A percentile compares a stretch with the other conserved stretches of the same genome.
Evolutionary conservation across 2,888 invertebrate genomes (phyloP).

Genomic region (Harpagoxenus sublaevis): DNA sequence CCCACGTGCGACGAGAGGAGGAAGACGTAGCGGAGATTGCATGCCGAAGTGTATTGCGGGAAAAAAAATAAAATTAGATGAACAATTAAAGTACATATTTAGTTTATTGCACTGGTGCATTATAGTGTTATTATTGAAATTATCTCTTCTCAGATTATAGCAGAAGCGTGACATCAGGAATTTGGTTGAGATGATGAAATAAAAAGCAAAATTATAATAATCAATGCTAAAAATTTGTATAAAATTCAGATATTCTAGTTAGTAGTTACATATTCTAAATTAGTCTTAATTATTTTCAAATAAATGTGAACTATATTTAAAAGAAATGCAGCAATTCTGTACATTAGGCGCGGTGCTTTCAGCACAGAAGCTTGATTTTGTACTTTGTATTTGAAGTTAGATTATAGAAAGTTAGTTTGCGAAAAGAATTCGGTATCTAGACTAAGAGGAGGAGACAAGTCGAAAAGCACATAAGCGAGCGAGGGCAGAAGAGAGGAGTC

Average conservation of each 20-base stretch:
- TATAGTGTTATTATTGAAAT: neutral
- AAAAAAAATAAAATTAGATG: slow-evolving; percentile 5
- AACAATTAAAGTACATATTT: neutral
- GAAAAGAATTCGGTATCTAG: slow-evolving; percentile 6
- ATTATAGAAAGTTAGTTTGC: neutral
- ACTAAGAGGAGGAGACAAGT: slow-evolving; percentile 23
- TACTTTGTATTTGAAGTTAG: neutral
- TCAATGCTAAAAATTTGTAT: neutral
- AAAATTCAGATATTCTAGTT: neutral
- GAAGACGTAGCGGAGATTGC: slow-evolving; percentile 15
- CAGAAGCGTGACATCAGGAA: neutral
- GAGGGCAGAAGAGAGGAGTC: slow-evolving; percentile 2
- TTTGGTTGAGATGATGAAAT: neutral
- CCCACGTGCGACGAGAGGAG: slow-evolving; percentile 51
- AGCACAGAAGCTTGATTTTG: neutral
- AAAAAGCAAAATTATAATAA: neutral
- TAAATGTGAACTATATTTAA: neutral
- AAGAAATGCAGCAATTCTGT: neutral
- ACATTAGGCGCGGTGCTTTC: neutral
- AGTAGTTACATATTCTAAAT: neutral
- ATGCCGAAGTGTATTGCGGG: neutral
- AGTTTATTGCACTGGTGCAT: neutral
- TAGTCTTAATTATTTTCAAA: neutral
- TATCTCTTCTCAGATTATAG: neutral
- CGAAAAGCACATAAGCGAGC: slow-evolving; percentile 3